phyloP scores from a whole-genome alignment of 2,797 vertebrate genomes.

The Myripristis murdjan region DNA sequence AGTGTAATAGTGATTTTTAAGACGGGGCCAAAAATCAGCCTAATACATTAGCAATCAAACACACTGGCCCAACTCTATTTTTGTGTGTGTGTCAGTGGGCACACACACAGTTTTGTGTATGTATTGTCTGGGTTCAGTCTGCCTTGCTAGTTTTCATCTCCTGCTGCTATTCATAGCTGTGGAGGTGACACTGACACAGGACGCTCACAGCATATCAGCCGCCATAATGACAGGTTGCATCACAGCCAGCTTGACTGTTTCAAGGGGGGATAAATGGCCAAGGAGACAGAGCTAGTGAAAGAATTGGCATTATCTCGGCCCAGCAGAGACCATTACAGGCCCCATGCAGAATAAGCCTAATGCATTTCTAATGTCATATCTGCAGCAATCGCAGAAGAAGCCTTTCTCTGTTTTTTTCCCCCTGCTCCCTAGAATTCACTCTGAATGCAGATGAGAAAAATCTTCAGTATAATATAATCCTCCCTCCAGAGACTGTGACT shows the following conservation, averaged over 20 bases:
- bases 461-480: conserved; percentile 50
- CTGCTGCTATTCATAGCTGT: conserved; percentile 67
- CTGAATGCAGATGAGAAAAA: conserved; percentile 49
- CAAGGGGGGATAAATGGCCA: conserved; percentile 40
- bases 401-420: not conserved
- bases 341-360: conserved; percentile 62
- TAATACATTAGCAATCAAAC: too few relatives aligned
- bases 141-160: conserved; percentile 44
- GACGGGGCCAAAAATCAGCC: too few relatives aligned
- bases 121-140: conserved; percentile 16
- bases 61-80: not conserved
- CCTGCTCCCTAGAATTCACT: not conserved
- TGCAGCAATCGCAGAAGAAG: conserved; percentile 21
- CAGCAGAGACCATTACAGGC: conserved; percentile 55
- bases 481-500: conserved; percentile 24
- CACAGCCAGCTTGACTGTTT: conserved; percentile 40
- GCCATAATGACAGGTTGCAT: conserved; percentile 42
- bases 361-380: conserved; percentile 69
- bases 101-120: not conserved
- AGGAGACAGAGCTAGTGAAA: conserved; percentile 32
- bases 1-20: too few relatives aligned
- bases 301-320: conserved; percentile 56
- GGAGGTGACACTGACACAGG: conserved; percentile 71
- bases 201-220: conserved; percentile 61
- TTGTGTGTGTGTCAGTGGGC: not conserved